These are phyloP conservation scores for Tetragonisca angustula DNA, from an alignment of 2,888 invertebrate species.

Conservation along the genomic window DNA sequence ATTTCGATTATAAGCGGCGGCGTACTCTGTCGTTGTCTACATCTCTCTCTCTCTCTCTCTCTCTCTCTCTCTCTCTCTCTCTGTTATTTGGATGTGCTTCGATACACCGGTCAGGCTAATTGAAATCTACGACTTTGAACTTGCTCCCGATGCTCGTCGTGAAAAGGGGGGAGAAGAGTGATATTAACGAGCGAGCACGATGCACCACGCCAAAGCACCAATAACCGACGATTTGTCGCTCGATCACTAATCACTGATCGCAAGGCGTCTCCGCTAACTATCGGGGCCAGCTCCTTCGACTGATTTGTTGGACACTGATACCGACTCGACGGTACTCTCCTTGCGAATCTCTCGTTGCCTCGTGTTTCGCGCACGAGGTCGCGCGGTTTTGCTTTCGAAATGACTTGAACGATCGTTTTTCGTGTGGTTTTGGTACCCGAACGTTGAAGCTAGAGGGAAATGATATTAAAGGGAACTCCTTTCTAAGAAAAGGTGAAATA, in stretches of 20 bases:
- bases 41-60: not conserved
- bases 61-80: not conserved
- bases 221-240: constrained; percentile 64
- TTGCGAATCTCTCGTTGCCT: constrained; percentile 20
- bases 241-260: constrained; percentile 71
- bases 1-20: constrained; percentile 65
- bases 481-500: too few relatives aligned
- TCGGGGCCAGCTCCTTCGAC: constrained; percentile 35
- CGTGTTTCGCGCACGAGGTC: too few relatives aligned
- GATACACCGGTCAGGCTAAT: constrained; percentile 69
- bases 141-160: constrained; percentile 56
- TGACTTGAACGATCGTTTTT: too few relatives aligned
- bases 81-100: constrained; percentile 59
- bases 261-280: constrained; percentile 52
- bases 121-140: constrained; percentile 82
- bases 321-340: not conserved
- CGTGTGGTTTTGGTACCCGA: too few relatives aligned
- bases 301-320: constrained; percentile 45
- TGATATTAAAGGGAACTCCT: too few relatives aligned
- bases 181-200: constrained; percentile 54
- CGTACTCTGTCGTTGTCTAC: not conserved
- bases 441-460: too few relatives aligned
- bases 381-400: too few relatives aligned
- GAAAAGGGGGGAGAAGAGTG: constrained; percentile 41
- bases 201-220: constrained; percentile 42